A percentile compares a stretch with the other conserved stretches of the same genome.
These are phyloP conservation scores for Siniperca scherzeri DNA, from an alignment of 2,797 vertebrate genomes.

Conservation along the genomic window DNA sequence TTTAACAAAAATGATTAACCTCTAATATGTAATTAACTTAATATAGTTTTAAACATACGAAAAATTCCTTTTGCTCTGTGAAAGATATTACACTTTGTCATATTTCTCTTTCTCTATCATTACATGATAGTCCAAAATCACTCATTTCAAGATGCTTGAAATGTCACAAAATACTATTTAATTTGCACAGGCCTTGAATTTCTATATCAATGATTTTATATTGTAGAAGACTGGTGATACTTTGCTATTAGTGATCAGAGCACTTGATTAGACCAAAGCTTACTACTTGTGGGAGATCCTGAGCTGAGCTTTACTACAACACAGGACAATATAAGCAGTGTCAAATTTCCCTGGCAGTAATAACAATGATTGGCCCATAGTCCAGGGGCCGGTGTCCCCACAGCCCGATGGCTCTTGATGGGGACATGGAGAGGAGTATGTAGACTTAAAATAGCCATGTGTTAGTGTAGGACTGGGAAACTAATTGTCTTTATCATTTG, in stretches of 20 bases:
- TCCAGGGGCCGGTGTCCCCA: conserved; percentile 64
- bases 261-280: conserved; percentile 61
- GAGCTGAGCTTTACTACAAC: conserved; percentile 71
- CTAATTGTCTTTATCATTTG: conserved; percentile 83
- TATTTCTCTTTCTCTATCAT: not conserved
- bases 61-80: not conserved
- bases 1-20: not conserved
- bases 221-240: conserved; percentile 12
- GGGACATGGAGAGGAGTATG: conserved; percentile 64
- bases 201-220: conserved; percentile 11
- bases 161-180: conserved; percentile 7
- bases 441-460: conserved; percentile 68
- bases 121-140: conserved; percentile 9
- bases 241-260: conserved; percentile 42
- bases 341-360: conserved; percentile 78
- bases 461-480: conserved; percentile 65
- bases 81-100: not conserved
- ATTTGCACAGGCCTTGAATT: conserved; percentile 36
- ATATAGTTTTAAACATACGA: not conserved
- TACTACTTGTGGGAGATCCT: conserved; percentile 62
- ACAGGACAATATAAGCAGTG: conserved; percentile 72
- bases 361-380: conserved; percentile 70
- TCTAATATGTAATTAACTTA: conserved; percentile 1
- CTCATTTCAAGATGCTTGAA: conserved; percentile 28
- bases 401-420: conserved; percentile 73